Evolutionary conservation across 2,113 vertebrate genomes (phyloP), one percentile per base, ranked within the genome.

Genomic region (Indicator maculatus): DNA sequence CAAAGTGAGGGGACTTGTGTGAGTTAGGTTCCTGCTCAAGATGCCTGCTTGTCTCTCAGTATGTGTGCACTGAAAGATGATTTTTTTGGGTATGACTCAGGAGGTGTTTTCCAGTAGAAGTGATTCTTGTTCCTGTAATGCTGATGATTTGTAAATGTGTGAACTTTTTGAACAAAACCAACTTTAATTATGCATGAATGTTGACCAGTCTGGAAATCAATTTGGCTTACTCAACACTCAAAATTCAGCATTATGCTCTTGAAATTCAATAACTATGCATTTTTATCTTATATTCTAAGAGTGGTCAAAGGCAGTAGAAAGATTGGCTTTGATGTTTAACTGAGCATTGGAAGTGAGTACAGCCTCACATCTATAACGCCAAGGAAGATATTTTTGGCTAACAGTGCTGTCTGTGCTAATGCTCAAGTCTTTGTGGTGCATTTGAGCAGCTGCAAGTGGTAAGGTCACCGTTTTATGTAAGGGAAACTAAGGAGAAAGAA

Each of bases 141-240:
- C 28, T 76, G 77, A 56, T 81, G 45, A 72, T 44, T 53, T 39
- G 61, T 72, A 70, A 83, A 71, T 9, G 16, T 94, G 30, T 60
- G 74, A 86, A 69, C 58, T 39, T 9, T 73, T 91, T 75, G 41
- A 16, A 83, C 69, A 85, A 81, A 72, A 36, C 0, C 26, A 60
- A 8, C 39, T 88, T 94, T 58, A 95, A 86, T 95, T 95, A 92
- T 76, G 63, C 73, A 79, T 76, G 73, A 69, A 75, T 73, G 72
- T 24, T 0, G 0, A 72, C 93, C 76, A 61, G 47, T 58, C 72
- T 87, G 87, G 76, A 94, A 93, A 93, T 93, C 82, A 74, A 12
- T 91, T 71, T 74, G 65, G 33, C 79, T 88, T 72, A 86, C 69
- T 95, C 55, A 55, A 55, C 65, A 55, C 60, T 86, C 58, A 70